These are phyloP conservation scores for Diplolepis rosae DNA, from an alignment of 2,888 invertebrate species.

Conservation along the genomic window DNA sequence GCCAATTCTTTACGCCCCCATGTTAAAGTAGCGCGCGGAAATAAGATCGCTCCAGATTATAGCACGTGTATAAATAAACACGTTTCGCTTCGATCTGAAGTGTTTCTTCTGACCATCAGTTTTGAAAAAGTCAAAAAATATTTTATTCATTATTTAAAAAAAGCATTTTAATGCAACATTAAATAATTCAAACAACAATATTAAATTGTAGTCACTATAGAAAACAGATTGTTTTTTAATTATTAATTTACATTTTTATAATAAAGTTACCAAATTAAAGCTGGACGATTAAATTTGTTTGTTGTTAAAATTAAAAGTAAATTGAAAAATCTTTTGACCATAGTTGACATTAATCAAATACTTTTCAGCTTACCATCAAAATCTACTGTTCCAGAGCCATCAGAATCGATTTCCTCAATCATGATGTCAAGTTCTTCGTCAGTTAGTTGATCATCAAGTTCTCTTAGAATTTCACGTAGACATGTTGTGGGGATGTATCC, in stretches of 20 bases:
- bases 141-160: conserved; percentile 32
- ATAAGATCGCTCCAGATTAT: conserved; percentile 35
- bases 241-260: no score
- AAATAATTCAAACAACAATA: no score
- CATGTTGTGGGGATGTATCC: conserved; percentile 95
- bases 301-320: no score
- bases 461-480: conserved; percentile 94
- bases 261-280: no score
- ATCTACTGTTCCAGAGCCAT: conserved; percentile 98
- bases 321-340: no score
- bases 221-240: no score
- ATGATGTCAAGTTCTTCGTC: conserved; percentile 96
- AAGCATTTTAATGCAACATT: conserved; percentile 32
- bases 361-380: conserved; percentile 89
- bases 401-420: conserved; percentile 98
- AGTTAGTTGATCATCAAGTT: conserved; percentile 96
- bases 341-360: no score
- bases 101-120: conserved; percentile 41
- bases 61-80: conserved; percentile 51
- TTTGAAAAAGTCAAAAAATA: conserved; percentile 32
- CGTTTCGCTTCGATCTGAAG: conserved; percentile 46
- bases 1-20: conserved; percentile 37
- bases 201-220: no score
- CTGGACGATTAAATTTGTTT: no score
- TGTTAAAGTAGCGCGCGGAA: conserved; percentile 44